Evolutionary conservation across 2,113 vertebrate species (phyloP).

Genomic region (Solea senegalensis): DNA sequence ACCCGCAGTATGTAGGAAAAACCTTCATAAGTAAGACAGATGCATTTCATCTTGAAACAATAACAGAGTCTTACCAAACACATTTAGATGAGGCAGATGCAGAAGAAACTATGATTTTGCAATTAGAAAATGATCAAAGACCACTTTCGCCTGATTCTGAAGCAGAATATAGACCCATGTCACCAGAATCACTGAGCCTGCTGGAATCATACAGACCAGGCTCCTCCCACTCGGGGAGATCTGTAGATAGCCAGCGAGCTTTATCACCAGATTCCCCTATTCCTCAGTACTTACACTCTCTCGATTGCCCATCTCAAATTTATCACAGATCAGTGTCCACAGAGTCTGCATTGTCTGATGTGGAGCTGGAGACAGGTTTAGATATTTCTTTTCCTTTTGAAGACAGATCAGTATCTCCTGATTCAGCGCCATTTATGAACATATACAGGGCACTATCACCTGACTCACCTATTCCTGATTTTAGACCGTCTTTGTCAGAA

Average conservation of each 20-base stretch:
- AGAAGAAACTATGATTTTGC: neutral
- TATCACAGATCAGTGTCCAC: conserved; percentile 49
- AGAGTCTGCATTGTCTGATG: conserved; percentile 40
- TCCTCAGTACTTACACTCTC: conserved; percentile 19
- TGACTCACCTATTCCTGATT: conserved; percentile 53
- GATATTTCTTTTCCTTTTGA: conserved; percentile 2
- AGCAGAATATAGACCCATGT: conserved; percentile 29
- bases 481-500: conserved; percentile 12
- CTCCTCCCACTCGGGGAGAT: conserved; percentile 45
- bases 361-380: conserved; percentile 26
- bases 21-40: conserved; percentile 34
- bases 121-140: conserved; percentile 3
- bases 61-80: neutral
- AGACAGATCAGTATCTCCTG: conserved; percentile 48
- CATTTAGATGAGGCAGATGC: neutral
- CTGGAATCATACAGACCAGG: conserved; percentile 10
- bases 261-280: conserved; percentile 63
- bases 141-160: conserved; percentile 51
- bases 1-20: conserved; percentile 73
- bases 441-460: conserved; percentile 33
- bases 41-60: conserved; percentile 23
- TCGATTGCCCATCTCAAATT: neutral
- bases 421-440: conserved; percentile 46
- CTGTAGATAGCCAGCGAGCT: conserved; percentile 29
- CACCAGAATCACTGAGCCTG: conserved; percentile 22